Evolutionary conservation across 2,797 vertebrate species (phyloP).

Genomic region (Mareca strepera): DNA sequence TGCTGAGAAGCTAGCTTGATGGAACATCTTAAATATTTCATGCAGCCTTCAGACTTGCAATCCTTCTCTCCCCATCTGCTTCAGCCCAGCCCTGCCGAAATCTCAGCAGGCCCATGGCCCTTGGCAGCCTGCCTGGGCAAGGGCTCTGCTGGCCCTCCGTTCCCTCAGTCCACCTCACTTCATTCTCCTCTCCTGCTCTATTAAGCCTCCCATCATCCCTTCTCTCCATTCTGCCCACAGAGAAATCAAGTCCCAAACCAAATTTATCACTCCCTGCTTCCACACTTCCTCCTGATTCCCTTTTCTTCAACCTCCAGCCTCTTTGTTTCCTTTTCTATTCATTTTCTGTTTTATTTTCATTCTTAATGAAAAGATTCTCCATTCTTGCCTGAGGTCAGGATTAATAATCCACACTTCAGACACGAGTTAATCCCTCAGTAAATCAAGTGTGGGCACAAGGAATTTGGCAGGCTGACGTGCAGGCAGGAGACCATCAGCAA

Average conservation of each 20-base stretch:
- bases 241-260: not conserved
- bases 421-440: not conserved
- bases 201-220: not conserved
- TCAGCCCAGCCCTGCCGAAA: not conserved
- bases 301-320: not conserved
- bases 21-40: slow-evolving; percentile 35
- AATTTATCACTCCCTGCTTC: not conserved
- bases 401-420: slow-evolving; percentile 21
- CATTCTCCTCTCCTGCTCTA: not conserved
- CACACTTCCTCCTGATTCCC: not conserved
- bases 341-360: slow-evolving; percentile 12
- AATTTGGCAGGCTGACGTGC: not conserved
- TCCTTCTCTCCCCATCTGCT: not conserved
- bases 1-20: not conserved
- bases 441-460: not conserved
- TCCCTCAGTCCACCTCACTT: not conserved
- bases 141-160: not conserved
- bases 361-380: not conserved
- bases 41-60: not conserved
- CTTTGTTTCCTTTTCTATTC: slow-evolving; percentile 5
- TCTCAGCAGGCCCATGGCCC: not conserved
- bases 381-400: not conserved
- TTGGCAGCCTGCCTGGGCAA: not conserved
- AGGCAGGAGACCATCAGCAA: not conserved
- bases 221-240: not conserved